Percentiles rank a stretch among this genome's conserved stretches.
These are phyloP conservation scores for Listronotus bonariensis DNA, from an alignment of 1,140 invertebrate genomes.

Conservation along the genomic window DNA sequence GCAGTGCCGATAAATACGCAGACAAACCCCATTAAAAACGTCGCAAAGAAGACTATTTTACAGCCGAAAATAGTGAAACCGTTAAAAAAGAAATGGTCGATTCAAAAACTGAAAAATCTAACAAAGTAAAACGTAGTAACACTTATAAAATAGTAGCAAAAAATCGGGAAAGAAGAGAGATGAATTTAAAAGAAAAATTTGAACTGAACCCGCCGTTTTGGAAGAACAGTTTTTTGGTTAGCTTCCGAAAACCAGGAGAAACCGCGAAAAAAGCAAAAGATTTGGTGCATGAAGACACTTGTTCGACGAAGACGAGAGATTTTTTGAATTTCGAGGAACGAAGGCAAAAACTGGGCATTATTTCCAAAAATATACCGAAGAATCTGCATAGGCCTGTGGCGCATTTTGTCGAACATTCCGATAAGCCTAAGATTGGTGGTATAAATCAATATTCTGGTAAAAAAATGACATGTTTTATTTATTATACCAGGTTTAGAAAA, in stretches of 20 bases:
- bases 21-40: too few relatives aligned
- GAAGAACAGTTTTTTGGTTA: not conserved
- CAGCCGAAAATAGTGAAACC: not conserved
- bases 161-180: not conserved
- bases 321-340: not conserved
- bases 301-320: not conserved
- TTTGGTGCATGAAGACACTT: too few relatives aligned
- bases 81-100: not conserved
- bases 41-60: too few relatives aligned
- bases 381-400: conserved; percentile 13
- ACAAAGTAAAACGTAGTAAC: conserved; percentile 8
- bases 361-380: conserved; percentile 10
- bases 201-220: conserved; percentile 9
- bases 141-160: conserved; percentile 18
- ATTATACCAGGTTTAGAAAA: not conserved
- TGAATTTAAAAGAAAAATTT: conserved; percentile 12
- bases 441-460: conserved; percentile 14
- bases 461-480: conserved; percentile 3
- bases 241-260: not conserved
- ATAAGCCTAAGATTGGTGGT: not conserved
- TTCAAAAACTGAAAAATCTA: not conserved
- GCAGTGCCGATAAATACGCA: too few relatives aligned
- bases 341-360: not conserved
- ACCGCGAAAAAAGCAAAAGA: not conserved
- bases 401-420: conserved; percentile 14